phyloP scores from a whole-genome alignment of 2,888 invertebrate species.

The Bellardia pandia region DNA sequence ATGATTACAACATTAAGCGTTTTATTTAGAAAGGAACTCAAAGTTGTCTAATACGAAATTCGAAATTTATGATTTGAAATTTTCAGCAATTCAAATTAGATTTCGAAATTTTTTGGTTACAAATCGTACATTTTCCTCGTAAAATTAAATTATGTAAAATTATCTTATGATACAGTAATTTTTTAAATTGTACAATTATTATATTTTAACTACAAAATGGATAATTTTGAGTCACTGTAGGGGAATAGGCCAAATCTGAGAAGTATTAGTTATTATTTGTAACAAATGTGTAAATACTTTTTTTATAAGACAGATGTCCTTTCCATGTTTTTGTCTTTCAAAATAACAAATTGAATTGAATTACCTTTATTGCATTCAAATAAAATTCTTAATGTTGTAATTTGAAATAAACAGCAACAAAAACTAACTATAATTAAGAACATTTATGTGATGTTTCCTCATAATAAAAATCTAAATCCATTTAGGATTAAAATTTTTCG shows the following conservation, averaged over 20 bases:
- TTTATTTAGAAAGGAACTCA: constrained; percentile 8
- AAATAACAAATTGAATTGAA: not conserved
- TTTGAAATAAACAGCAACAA: constrained; percentile 32
- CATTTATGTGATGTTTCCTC: constrained; percentile 73
- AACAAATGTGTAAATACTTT: not conserved
- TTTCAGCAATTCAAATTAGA: too few relatives aligned
- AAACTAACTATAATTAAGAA: constrained; percentile 63
- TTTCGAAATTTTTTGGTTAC: too few relatives aligned
- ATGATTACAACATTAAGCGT: constrained; percentile 35
- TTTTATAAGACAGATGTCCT: not conserved
- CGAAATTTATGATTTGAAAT: too few relatives aligned
- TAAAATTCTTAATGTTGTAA: constrained; percentile 55
- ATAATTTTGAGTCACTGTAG: too few relatives aligned
- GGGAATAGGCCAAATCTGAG: too few relatives aligned
- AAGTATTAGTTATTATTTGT: too few relatives aligned
- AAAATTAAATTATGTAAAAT: too few relatives aligned
- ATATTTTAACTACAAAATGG: too few relatives aligned
- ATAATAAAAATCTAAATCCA: constrained; percentile 62
- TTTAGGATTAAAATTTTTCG: constrained; percentile 58
- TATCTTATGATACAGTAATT: too few relatives aligned
- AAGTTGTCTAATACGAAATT: not conserved
- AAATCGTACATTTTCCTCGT: too few relatives aligned
- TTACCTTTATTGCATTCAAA: constrained; percentile 30
- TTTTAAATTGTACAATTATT: too few relatives aligned
- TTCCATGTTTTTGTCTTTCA: not conserved